phyloP scores from a whole-genome alignment of 2,797 vertebrate genomes.

The Cyprinodon diabolis region DNA sequence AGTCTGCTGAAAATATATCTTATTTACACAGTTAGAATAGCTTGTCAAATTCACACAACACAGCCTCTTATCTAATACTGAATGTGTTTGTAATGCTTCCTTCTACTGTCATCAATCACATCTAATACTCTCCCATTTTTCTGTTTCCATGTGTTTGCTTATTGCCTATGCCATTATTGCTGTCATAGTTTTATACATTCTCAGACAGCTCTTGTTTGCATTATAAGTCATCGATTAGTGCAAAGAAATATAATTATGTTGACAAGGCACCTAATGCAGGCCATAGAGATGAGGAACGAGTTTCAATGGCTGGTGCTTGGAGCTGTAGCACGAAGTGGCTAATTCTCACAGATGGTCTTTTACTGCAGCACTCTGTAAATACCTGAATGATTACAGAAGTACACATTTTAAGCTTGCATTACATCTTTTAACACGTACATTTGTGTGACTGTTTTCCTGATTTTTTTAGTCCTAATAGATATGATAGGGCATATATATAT shows the following conservation, averaged over 20 bases:
- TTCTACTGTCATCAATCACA: conserved; percentile 65
- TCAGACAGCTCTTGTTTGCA: conserved; percentile 78
- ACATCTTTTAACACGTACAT: conserved; percentile 12
- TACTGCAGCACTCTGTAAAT: conserved; percentile 34
- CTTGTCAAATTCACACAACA: conserved; percentile 50
- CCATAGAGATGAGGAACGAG: conserved; percentile 65
- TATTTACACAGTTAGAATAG: conserved; percentile 40
- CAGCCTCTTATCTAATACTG: conserved; percentile 44
- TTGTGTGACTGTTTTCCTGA: conserved; percentile 14
- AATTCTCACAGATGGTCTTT: conserved; percentile 40
- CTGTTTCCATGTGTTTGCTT: conserved; percentile 79
- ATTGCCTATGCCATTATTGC: conserved; percentile 73
- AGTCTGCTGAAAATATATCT: conserved; percentile 29
- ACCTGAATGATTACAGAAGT: conserved; percentile 29
- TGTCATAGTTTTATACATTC: conserved; percentile 77
- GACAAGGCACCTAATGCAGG: conserved; percentile 72
- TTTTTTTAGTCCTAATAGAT: background rate
- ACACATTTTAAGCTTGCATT: conserved; percentile 16
- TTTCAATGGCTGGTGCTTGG: conserved; percentile 70
- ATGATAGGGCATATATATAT: background rate
- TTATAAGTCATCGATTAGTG: conserved; percentile 81
- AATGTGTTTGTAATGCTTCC: conserved; percentile 48
- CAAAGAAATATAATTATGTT: conserved; percentile 79
- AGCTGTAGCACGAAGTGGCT: conserved; percentile 56
- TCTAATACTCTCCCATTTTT: conserved; percentile 70